Evolutionary conservation across 2,797 vertebrate genomes (phyloP).

Genomic region (Pseudomugil gertrudae): DNA sequence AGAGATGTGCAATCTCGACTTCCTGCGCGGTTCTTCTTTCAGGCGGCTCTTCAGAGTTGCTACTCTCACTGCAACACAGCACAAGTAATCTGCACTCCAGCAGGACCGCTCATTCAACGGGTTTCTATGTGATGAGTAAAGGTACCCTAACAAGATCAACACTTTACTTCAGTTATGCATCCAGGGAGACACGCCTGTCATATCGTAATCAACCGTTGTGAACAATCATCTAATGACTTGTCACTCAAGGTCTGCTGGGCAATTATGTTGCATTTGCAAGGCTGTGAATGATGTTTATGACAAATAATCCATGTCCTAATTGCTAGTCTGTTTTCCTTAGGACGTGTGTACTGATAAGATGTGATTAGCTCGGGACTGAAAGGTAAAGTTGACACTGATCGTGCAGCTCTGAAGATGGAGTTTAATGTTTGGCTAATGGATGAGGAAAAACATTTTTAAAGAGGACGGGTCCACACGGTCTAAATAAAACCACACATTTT

Average conservation of each 20-base stretch:
- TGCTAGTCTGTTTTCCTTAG: constrained; percentile 83
- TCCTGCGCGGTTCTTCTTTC: constrained; percentile 9
- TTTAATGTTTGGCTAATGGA: constrained; percentile 8
- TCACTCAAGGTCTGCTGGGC: constrained; percentile 85
- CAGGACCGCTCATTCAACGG: constrained; percentile 6
- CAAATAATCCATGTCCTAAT: constrained; percentile 84
- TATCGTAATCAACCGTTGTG: constrained; percentile 82
- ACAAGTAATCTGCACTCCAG: constrained; percentile 10
- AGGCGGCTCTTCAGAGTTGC: background rate
- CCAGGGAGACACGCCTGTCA: constrained; percentile 77
- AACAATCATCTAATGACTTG: constrained; percentile 87
- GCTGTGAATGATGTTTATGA: constrained; percentile 83
- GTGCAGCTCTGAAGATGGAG: constrained; percentile 22
- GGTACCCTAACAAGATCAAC: constrained; percentile 73
- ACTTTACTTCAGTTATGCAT: constrained; percentile 73
- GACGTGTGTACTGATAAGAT: constrained; percentile 66
- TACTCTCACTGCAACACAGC: background rate
- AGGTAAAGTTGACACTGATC: constrained; percentile 51
- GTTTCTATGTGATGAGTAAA: constrained; percentile 55
- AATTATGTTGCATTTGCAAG: constrained; percentile 86
- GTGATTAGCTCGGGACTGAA: constrained; percentile 77
- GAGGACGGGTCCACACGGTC: too few species aligned
- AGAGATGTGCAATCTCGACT: background rate
- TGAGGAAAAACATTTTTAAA: background rate
- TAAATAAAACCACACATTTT: too few species aligned